Evolutionary conservation across 2,888 invertebrate species (phyloP), one percentile per base, ranked within the genome.

Genomic region (Apodemia hepburni): DNA sequence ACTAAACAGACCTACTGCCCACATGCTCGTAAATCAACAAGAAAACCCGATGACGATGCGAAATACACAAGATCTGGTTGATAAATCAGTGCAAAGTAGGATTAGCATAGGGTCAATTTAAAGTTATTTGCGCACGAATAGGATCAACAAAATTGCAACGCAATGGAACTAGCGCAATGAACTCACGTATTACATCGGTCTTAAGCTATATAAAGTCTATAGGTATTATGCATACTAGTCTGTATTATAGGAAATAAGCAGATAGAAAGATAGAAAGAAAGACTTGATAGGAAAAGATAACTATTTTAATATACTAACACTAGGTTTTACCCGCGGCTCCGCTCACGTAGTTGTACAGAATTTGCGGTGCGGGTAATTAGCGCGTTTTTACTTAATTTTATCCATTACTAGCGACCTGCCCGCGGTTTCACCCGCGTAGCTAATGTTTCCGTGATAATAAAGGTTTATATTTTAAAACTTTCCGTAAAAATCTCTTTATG

Each of bases 11-110:
- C 63, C 62, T 49, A 57, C 63, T 35, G 54, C 57, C 51, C 12
- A 27, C 54, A 27, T 7, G 60, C 58, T 62, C 66, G 65, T 66
- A 68, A 68, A 66, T 69, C 66, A 64, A 58, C 58, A 33, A 45
- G 47, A 45, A 33, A 54, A 54, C 54, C 58, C 63, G 64, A 61
- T 66, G 69, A 69, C 69, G 63, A 29, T 33, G 63, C 60, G 63
- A 61, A 63, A 66, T 65, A 58, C 29, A n/a, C 57, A 18, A 54
- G 54, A 61, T 61, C 51, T 58, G 58, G 61, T 42, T 58, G 58
- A 58, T 62, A 47, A 59, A 47, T 61, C 61, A 45, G 38, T 54
- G 61, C 61, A 54, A 61, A 61, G 38, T 54, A 54, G 61, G 38
- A 54, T 61, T 61, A 51, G 4, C 9, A 27, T 35, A 61, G 54